Base-by-base conservation (phyloP, 64 coral and sea anemone species). In the Catalaphyllia jardinei region DNA sequence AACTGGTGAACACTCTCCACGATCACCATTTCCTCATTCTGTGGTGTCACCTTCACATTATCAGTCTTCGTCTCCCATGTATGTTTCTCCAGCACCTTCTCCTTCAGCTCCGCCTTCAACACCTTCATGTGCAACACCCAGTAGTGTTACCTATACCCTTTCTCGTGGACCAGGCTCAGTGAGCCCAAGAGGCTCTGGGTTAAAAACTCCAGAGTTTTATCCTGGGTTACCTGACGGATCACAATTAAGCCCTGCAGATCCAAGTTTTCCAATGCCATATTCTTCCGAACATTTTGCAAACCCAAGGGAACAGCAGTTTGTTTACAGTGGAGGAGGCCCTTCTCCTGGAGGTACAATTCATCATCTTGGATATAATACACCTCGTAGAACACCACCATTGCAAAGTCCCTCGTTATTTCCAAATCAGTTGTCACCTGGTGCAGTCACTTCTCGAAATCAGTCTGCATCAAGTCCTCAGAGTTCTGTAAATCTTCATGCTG, bases 21-120 rank as follows among this genome's bases (percentile, higher is more conserved):
- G 79, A 15, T 90, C 87, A 67, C 87, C 77, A 8, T 96, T 89
- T 78, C 87, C 94, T 77, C 95, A 97, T 88, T 91, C 94, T 61
- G 91, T 91, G 18, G 65, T 93, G 18, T 96, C 95, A 51, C 95
- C 95, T 54, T 97, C 95, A 52, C 95, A 92, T 72, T 94, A 91
- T 71, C 91, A 76, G 57, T 83, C 94, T 18, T 92, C 90, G 10
- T 92, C 95, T 73, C 92, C 95, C 17, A 76, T 85, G 75, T 91
- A 93, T 77, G 90, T 89, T 28, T 89, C 94, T 0, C 87, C 91
- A 50, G 83, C 90, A 25, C 91, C 52, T 12, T 97, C 95, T 71
- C 95, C 95, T 50, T 87, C 91, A 55, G 93, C 95, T 62, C 75
- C 76, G 42, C 73, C 87, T 78, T 89, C 81, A n/a, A 97, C 95